Conservation (phyloP, 2,888 invertebrate species). For the Tromatobia lineatoria region DNA sequence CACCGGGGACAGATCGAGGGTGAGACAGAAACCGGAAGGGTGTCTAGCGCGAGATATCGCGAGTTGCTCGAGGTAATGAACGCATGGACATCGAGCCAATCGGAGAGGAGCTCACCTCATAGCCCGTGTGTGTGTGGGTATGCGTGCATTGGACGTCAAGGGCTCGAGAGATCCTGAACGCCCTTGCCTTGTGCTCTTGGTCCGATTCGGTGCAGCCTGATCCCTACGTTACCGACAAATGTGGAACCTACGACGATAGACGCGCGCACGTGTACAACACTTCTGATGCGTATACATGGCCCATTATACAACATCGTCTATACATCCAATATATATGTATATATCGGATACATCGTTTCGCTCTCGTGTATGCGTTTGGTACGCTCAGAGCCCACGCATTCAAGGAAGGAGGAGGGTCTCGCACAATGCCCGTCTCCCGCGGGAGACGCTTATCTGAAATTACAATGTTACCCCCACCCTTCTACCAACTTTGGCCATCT, state of each 20-base stretch:
- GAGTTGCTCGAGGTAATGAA: slow-evolving; percentile 44
- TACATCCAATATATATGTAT: neutral
- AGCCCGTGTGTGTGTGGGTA: slow-evolving; percentile 3
- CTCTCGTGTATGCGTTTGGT: slow-evolving; percentile 16
- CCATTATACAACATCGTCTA: neutral
- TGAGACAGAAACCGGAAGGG: slow-evolving; percentile 34
- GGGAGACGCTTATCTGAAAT: slow-evolving; percentile 85
- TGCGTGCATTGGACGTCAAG: slow-evolving; percentile 41
- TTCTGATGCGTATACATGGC: neutral
- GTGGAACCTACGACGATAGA: slow-evolving; percentile 20
- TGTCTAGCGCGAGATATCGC: slow-evolving; percentile 44
- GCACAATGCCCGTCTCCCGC: slow-evolving; percentile 83
- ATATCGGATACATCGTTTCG: neutral
- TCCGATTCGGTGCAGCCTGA: neutral
- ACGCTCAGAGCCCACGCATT: slow-evolving; percentile 41
- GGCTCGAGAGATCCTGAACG: slow-evolving; percentile 26
- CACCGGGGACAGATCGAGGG: slow-evolving; percentile 7
- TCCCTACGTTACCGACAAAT: slow-evolving; percentile 17
- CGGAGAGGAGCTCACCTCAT: neutral
- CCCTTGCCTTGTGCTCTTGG: slow-evolving; percentile 15
- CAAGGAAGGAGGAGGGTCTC: slow-evolving; percentile 69
- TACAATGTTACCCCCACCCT: slow-evolving; percentile 83
- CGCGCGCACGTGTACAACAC: slow-evolving; percentile 17
- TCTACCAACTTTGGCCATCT: slow-evolving; percentile 72
- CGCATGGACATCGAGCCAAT: slow-evolving; percentile 41